phyloP scores from a whole-genome alignment of 2,888 invertebrate species.

The Drosophila mimica region DNA sequence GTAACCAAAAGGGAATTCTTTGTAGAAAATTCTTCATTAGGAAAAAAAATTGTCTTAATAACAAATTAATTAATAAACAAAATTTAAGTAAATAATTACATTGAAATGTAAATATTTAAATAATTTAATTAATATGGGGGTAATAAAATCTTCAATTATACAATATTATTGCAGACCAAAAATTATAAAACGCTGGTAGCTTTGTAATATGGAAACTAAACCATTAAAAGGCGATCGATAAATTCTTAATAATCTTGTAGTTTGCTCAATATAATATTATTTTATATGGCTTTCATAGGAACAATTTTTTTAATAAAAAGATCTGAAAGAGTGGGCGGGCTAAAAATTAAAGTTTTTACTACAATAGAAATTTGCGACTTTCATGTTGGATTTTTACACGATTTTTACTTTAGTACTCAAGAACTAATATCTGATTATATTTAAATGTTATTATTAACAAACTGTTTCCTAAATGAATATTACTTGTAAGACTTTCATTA shows the following conservation, averaged over 20 bases:
- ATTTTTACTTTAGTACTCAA: background rate
- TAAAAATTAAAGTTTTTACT: background rate
- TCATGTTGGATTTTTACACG: background rate
- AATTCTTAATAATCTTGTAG: background rate
- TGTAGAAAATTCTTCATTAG: background rate
- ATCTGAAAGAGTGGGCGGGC: background rate
- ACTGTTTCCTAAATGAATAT: background rate
- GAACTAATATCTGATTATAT: background rate
- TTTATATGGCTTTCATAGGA: background rate
- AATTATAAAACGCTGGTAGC: background rate
- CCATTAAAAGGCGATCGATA: background rate
- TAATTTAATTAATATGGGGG: too few relatives aligned
- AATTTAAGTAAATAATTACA: background rate
- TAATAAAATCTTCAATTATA: too few relatives aligned
- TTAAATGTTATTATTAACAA: background rate
- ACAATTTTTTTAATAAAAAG: background rate
- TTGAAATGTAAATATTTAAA: background rate
- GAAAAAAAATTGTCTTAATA: too few relatives aligned
- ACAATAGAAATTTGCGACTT: background rate
- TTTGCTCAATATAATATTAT: background rate
- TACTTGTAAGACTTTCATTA: background rate
- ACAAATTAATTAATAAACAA: background rate
- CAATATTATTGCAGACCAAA: background rate
- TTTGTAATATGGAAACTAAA: background rate
- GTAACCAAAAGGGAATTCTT: background rate